Percentiles rank a stretch among this genome's conserved stretches.
Evolutionary conservation across 2,888 invertebrate genomes (phyloP).

Genomic region (Pseudococcus longispinus): DNA sequence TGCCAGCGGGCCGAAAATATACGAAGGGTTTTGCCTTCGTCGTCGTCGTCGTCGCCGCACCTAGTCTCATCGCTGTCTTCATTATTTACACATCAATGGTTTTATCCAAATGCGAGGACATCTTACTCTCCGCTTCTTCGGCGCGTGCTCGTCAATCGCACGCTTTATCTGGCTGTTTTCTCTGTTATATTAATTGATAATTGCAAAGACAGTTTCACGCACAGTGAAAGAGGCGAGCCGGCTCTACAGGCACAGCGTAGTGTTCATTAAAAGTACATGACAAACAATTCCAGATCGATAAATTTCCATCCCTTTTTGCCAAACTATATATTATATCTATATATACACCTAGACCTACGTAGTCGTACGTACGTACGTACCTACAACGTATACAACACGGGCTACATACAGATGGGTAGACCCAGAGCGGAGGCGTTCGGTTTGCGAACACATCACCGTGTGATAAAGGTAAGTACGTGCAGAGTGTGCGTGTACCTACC

Average conservation of each 20-base stretch:
- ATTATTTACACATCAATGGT: conserved; percentile 56
- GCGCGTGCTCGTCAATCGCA: conserved; percentile 27
- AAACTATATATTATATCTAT: not conserved
- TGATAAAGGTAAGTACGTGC: not conserved
- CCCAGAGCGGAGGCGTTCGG: not conserved
- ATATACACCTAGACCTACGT: not conserved
- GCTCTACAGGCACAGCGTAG: conserved; percentile 23
- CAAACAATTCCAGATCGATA: conserved; percentile 57
- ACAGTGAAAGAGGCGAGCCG: conserved; percentile 27
- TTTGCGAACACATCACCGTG: not conserved
- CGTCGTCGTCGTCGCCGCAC: not conserved
- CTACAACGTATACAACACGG: too few species aligned
- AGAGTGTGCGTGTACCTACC: not conserved
- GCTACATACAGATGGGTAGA: not conserved
- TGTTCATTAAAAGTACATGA: conserved; percentile 55
- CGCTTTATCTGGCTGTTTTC: conserved; percentile 56
- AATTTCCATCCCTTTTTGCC: conserved; percentile 52
- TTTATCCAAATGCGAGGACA: conserved; percentile 45
- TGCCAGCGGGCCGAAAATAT: not conserved
- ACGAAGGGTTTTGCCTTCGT: not conserved
- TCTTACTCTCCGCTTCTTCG: conserved; percentile 44
- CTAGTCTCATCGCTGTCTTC: conserved; percentile 48
- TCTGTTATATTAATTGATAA: conserved; percentile 57
- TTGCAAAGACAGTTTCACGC: conserved; percentile 55
- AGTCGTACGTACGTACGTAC: not conserved